Percentiles rank a stretch among this genome's conserved stretches.
Evolutionary conservation across 2,888 invertebrate species (phyloP).

Genomic region (Hydriomena furcata): DNA sequence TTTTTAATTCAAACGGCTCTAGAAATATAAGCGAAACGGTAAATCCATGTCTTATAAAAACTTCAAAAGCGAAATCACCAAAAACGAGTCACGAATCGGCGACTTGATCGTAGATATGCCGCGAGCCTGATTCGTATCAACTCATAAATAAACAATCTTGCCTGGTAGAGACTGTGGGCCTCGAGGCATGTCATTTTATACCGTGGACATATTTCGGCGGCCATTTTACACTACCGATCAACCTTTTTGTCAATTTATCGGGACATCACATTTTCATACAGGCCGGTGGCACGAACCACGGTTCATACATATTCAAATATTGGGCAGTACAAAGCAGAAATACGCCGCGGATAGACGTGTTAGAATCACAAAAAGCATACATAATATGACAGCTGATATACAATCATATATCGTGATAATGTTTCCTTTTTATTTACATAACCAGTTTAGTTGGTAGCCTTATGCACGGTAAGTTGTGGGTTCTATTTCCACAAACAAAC

Average conservation of each 20-base stretch:
- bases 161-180: constrained; percentile 49
- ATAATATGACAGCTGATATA: constrained; percentile 59
- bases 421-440: constrained; percentile 20
- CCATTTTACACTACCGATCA: constrained; percentile 74
- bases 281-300: constrained; percentile 66
- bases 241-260: constrained; percentile 82
- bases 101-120: constrained; percentile 31
- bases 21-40: constrained; percentile 3
- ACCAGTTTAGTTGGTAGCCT: too few species aligned
- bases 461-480: background rate
- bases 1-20: constrained; percentile 4
- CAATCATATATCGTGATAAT: constrained; percentile 55
- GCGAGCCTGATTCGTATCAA: constrained; percentile 35
- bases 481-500: too few species aligned
- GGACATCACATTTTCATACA: constrained; percentile 80
- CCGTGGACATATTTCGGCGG: constrained; percentile 60
- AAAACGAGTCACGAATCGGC: constrained; percentile 31
- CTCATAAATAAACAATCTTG: constrained; percentile 58
- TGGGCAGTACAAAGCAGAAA: constrained; percentile 74
- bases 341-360: constrained; percentile 70
- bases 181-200: constrained; percentile 56
- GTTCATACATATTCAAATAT: constrained; percentile 80
- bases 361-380: constrained; percentile 71
- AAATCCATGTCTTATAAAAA: constrained; percentile 25
- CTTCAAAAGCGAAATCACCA: constrained; percentile 33